Conservation (phyloP, 1,140 invertebrate genomes). For the Cataglyphis hispanica region DNA sequence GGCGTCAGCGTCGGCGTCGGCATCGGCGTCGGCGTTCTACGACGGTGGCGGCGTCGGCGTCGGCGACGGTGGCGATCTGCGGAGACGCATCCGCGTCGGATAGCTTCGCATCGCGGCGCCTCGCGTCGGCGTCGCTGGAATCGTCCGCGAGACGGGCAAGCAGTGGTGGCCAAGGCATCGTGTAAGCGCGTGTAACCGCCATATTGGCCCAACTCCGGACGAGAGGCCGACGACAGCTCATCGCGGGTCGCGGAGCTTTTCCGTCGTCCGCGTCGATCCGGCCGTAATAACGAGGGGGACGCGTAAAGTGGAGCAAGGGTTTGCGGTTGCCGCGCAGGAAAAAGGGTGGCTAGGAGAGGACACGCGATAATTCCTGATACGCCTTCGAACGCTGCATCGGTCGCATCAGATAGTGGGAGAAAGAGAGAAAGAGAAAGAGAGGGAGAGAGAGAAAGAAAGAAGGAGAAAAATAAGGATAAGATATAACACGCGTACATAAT, state of each 20-base stretch:
- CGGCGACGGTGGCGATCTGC: slow-evolving; percentile 54
- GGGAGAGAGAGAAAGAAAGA: slow-evolving; percentile 17
- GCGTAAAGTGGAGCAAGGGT: slow-evolving; percentile 39
- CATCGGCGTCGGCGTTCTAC: slow-evolving; percentile 50
- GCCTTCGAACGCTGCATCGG: slow-evolving; percentile 54
- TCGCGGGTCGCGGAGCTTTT: slow-evolving; percentile 48
- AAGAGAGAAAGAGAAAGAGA: not conserved
- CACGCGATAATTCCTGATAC: slow-evolving; percentile 54
- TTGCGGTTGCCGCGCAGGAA: not conserved
- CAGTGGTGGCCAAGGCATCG: slow-evolving; percentile 73
- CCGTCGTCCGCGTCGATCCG: slow-evolving; percentile 16
- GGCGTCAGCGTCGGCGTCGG: slow-evolving; percentile 16
- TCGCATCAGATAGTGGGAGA: slow-evolving; percentile 44
- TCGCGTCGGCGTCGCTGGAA: slow-evolving; percentile 74
- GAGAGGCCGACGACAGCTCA: slow-evolving; percentile 53
- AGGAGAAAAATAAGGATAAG: slow-evolving; percentile 57
- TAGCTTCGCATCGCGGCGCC: slow-evolving; percentile 77
- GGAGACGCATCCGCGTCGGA: slow-evolving; percentile 60
- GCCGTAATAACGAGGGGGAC: slow-evolving; percentile 26
- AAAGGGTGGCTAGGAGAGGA: slow-evolving; percentile 53
- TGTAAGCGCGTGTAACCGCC: slow-evolving; percentile 68
- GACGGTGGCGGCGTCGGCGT: slow-evolving; percentile 69
- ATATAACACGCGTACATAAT: slow-evolving; percentile 22
- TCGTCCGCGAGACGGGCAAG: slow-evolving; percentile 52
- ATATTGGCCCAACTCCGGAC: slow-evolving; percentile 71